A percentile compares a stretch with the other conserved stretches of the same genome.
Conservation (phyloP, 2,888 invertebrate genomes). For the Abrostola triplasia region DNA sequence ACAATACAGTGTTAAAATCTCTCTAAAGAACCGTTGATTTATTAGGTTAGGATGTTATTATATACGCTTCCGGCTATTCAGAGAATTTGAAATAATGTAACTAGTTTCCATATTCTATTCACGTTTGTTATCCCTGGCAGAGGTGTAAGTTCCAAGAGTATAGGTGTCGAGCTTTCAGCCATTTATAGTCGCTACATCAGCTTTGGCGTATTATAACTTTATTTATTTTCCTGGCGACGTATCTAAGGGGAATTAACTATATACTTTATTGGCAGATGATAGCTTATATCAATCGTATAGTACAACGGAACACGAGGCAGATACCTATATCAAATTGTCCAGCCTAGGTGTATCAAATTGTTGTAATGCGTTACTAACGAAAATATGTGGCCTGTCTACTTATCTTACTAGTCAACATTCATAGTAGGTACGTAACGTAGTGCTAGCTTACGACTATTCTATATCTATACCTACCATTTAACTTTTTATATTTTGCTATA, state of each 20-base stretch:
- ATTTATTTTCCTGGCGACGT: too few relatives aligned
- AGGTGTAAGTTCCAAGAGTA: too few relatives aligned
- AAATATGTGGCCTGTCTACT: not conserved
- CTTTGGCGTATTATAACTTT: too few relatives aligned
- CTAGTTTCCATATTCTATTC: too few relatives aligned
- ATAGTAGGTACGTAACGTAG: not conserved
- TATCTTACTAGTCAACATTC: not conserved
- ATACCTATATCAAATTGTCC: not conserved
- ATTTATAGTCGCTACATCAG: too few relatives aligned
- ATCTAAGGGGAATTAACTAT: too few relatives aligned
- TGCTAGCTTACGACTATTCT: not conserved
- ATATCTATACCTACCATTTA: not conserved
- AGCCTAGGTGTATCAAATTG: conserved; percentile 12
- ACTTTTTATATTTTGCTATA: not conserved
- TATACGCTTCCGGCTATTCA: conserved; percentile 17
- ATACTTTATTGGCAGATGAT: too few relatives aligned
- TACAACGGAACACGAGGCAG: too few relatives aligned
- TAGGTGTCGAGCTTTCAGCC: too few relatives aligned
- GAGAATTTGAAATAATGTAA: not conserved
- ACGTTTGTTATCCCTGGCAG: too few relatives aligned
- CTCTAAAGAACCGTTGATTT: conserved; percentile 7
- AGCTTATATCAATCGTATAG: too few relatives aligned
- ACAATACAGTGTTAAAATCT: conserved; percentile 26
- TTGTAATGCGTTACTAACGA: conserved; percentile 11
- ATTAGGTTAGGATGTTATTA: conserved; percentile 5